phyloP scores from a whole-genome alignment of 1,140 invertebrate genomes.

The Dreissena rostriformis region DNA sequence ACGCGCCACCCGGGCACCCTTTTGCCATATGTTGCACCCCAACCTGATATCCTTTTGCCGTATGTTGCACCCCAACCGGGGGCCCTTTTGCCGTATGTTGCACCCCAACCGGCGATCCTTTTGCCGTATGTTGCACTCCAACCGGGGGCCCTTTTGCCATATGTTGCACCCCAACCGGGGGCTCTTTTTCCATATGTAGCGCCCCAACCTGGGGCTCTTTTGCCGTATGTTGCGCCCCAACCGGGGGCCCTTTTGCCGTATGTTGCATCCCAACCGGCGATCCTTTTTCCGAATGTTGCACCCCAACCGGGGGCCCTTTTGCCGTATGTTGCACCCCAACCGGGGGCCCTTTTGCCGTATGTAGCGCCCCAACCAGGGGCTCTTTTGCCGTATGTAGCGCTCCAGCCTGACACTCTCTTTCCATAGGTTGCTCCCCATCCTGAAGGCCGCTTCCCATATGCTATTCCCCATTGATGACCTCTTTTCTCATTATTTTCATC shows the following conservation, averaged over 20 bases:
- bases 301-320: slow-evolving; percentile 23
- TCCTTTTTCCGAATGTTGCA: slow-evolving; percentile 35
- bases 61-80: slow-evolving; percentile 3
- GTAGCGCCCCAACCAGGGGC: slow-evolving; percentile 22
- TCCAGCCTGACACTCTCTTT: slow-evolving; percentile 23
- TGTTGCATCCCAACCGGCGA: slow-evolving; percentile 13
- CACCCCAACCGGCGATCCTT: slow-evolving; percentile 5
- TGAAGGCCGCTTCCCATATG: slow-evolving; percentile 29
- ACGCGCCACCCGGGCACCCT: background rate
- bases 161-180: slow-evolving; percentile 11
- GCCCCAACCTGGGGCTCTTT: slow-evolving; percentile 25
- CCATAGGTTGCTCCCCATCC: slow-evolving; percentile 14
- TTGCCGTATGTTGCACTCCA: slow-evolving; percentile 29
- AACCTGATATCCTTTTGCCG: slow-evolving; percentile 18
- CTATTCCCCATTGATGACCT: background rate
- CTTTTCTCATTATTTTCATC: slow-evolving; percentile 15
- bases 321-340: slow-evolving; percentile 12
- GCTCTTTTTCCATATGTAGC: slow-evolving; percentile 22
- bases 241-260: slow-evolving; percentile 37
- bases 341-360: slow-evolving; percentile 14
- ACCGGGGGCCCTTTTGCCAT: slow-evolving; percentile 29
- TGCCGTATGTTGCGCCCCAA: slow-evolving; percentile 35
- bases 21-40: slow-evolving; percentile 29
- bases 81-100: slow-evolving; percentile 26
- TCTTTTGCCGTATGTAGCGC: slow-evolving; percentile 28